Conservation (phyloP, 2,888 invertebrate genomes). For the Caenorhabditis imperialis region DNA sequence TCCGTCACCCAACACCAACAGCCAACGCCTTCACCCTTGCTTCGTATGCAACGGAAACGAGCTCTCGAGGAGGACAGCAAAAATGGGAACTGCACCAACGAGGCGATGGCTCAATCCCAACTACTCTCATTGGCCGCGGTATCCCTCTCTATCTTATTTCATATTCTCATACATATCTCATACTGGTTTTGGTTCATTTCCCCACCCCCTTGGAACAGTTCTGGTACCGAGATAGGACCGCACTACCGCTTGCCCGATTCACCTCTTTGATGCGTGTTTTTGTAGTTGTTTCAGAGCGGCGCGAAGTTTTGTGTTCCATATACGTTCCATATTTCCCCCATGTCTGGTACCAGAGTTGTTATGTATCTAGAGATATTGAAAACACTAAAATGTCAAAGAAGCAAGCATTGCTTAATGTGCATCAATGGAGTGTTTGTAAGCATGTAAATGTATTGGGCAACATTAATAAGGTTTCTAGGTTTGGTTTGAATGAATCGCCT, state of each 20-base stretch:
- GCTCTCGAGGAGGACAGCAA: constrained; percentile 52
- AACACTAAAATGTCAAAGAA: background rate
- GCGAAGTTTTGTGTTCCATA: background rate
- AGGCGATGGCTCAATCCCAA: constrained; percentile 41
- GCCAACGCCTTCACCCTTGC: constrained; percentile 38
- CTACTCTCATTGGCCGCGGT: constrained; percentile 55
- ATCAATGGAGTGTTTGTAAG: constrained; percentile 49
- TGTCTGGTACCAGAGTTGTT: background rate
- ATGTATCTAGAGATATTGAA: background rate
- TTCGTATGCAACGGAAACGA: constrained; percentile 48
- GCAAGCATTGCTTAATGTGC: constrained; percentile 37
- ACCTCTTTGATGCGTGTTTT: background rate
- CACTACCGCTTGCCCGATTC: background rate
- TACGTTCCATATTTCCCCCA: constrained; percentile 6
- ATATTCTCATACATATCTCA: background rate
- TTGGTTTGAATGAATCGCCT: background rate
- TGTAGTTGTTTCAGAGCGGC: too few species aligned
- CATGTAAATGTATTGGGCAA: constrained; percentile 20
- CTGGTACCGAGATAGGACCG: background rate
- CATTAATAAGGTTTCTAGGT: too few species aligned
- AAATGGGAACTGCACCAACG: constrained; percentile 19
- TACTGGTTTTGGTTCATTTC: background rate
- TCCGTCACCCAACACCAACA: constrained; percentile 34
- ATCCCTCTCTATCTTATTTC: constrained; percentile 25
- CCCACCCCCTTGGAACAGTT: background rate